Percentiles rank a stretch among this genome's conserved stretches.
These are phyloP conservation scores for Oreochromis spilurus DNA, from an alignment of 2,113 vertebrate genomes.

Conservation along the genomic window DNA sequence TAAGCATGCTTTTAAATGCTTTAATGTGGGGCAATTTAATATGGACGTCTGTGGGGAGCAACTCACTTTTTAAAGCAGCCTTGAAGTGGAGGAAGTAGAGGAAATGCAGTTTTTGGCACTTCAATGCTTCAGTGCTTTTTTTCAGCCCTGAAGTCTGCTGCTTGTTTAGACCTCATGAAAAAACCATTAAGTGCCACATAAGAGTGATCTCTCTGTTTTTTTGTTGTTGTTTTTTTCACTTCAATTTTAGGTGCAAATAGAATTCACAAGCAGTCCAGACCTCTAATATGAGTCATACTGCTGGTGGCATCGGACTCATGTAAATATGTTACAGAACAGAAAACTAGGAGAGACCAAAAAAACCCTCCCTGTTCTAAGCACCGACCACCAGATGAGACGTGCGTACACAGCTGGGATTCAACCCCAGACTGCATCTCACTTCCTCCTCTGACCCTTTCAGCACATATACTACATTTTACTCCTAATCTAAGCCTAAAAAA, in stretches of 20 bases:
- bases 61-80: not conserved
- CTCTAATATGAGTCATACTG: not conserved
- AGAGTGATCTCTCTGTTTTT: not conserved
- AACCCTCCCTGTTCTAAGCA: not conserved
- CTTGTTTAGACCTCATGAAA: not conserved
- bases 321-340: not conserved
- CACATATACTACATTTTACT: not conserved
- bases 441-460: not conserved
- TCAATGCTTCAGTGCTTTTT: not conserved
- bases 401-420: not conserved
- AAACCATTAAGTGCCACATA: not conserved
- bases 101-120: not conserved
- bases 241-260: not conserved
- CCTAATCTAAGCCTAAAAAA: not conserved
- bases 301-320: not conserved
- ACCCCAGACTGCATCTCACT: not conserved
- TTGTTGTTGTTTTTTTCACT: not conserved
- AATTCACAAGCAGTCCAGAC: not conserved
- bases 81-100: not conserved
- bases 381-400: not conserved
- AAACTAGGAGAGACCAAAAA: not conserved
- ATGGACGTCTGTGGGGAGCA: not conserved
- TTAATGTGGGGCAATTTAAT: not conserved
- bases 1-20: not conserved
- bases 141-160: not conserved